phyloP scores from a whole-genome alignment of 2,113 vertebrate species.

The Alces alces region DNA sequence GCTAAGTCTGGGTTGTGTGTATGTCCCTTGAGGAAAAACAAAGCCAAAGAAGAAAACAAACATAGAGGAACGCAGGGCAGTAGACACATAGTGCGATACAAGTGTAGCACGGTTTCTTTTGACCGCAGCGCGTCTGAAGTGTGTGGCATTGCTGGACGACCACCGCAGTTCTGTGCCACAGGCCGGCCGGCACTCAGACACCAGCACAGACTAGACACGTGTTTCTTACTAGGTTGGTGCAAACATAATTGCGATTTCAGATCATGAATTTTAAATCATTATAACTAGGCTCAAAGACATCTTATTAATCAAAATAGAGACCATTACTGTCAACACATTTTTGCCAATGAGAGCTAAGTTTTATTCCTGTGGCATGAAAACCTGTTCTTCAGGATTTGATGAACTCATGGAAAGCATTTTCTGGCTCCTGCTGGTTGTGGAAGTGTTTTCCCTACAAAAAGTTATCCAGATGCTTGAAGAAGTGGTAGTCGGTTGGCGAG shows the following conservation, averaged over 20 bases:
- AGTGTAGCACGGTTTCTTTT: neutral
- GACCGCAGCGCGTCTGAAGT: neutral
- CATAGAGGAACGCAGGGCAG: neutral
- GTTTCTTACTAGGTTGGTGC: neutral
- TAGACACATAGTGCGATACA: neutral
- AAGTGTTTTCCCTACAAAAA: neutral
- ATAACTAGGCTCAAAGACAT: neutral
- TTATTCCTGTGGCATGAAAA: neutral
- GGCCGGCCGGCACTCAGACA: neutral
- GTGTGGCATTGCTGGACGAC: neutral
- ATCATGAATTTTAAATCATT: neutral
- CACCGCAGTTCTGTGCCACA: rapidly evolving
- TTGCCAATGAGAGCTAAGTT: neutral
- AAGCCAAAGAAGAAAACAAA: neutral
- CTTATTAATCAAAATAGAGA: neutral
- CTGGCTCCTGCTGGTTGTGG: neutral
- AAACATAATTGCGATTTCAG: neutral
- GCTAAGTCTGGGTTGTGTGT: neutral
- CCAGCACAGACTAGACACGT: neutral
- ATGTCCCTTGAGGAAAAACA: neutral
- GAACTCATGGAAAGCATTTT: neutral
- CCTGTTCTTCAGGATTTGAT: neutral
- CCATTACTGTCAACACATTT: neutral
- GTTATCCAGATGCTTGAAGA: neutral
- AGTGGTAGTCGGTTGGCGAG: neutral